Evolutionary conservation across 2,113 vertebrate species (phyloP).

Genomic region (Crotalus tigris): DNA sequence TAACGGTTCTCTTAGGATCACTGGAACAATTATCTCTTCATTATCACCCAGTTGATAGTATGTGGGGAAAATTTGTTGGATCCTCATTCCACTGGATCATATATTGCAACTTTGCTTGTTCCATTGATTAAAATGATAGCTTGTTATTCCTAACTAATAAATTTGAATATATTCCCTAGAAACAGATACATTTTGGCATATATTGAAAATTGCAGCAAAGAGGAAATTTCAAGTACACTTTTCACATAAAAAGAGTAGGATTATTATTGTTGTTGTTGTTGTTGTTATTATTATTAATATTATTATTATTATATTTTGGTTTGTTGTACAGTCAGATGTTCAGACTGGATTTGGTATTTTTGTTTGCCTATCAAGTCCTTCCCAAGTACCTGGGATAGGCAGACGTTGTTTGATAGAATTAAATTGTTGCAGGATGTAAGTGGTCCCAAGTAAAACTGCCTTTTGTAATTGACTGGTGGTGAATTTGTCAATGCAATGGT

Average conservation of each 20-base stretch:
- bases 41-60: neutral
- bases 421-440: too few relatives aligned
- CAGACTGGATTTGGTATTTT: neutral
- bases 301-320: neutral
- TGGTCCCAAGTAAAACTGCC: neutral
- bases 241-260: neutral
- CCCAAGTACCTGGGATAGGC: too few relatives aligned
- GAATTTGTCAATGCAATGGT: too few relatives aligned
- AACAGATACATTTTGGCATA: neutral
- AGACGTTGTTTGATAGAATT: too few relatives aligned
- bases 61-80: neutral
- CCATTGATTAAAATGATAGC: neutral
- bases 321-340: neutral
- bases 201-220: neutral
- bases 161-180: neutral
- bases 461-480: too few relatives aligned
- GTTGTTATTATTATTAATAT: neutral
- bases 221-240: neutral
- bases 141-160: neutral
- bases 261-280: neutral
- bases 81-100: neutral
- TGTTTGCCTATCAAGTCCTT: neutral
- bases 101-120: neutral
- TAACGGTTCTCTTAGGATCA: neutral
- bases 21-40: neutral